These are phyloP conservation scores for Poeciliopsis prolifica DNA, from an alignment of 2,113 vertebrate species.

Conservation along the genomic window DNA sequence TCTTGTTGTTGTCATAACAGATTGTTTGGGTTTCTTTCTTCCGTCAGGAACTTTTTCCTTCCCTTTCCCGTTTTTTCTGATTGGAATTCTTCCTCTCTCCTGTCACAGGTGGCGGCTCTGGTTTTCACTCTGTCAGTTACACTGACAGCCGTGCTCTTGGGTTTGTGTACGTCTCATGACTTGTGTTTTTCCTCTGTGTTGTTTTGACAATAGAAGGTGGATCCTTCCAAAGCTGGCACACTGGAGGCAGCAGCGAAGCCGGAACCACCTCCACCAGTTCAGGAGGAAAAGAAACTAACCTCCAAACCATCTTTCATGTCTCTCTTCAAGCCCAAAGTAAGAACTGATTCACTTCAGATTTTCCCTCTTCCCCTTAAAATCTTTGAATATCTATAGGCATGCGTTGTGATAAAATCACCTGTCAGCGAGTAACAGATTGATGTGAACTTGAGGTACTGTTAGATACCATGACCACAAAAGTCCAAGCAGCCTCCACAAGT, in stretches of 20 bases:
- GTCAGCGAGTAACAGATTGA: constrained; percentile 56
- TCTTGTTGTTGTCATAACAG: constrained; percentile 3
- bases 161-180: constrained; percentile 8
- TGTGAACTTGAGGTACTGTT: constrained; percentile 77
- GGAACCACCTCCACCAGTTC: constrained; percentile 63
- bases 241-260: constrained; percentile 76
- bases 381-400: constrained; percentile 7
- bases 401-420: constrained; percentile 2
- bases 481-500: constrained; percentile 72
- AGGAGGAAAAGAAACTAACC: constrained; percentile 66
- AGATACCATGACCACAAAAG: constrained; percentile 70
- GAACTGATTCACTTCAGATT: neutral
- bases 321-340: constrained; percentile 80
- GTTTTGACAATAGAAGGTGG: constrained; percentile 67
- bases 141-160: neutral
- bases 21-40: constrained; percentile 8
- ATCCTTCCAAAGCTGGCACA: constrained; percentile 75
- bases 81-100: constrained; percentile 17
- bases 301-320: constrained; percentile 67
- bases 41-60: neutral
- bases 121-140: constrained; percentile 13
- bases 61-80: constrained; percentile 13
- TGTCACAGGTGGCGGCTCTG: constrained; percentile 43
- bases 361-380: neutral
- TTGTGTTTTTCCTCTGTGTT: constrained; percentile 24